These are phyloP conservation scores for Fissipunctia ypsillon DNA, from an alignment of 2,888 invertebrate genomes.

Conservation along the genomic window DNA sequence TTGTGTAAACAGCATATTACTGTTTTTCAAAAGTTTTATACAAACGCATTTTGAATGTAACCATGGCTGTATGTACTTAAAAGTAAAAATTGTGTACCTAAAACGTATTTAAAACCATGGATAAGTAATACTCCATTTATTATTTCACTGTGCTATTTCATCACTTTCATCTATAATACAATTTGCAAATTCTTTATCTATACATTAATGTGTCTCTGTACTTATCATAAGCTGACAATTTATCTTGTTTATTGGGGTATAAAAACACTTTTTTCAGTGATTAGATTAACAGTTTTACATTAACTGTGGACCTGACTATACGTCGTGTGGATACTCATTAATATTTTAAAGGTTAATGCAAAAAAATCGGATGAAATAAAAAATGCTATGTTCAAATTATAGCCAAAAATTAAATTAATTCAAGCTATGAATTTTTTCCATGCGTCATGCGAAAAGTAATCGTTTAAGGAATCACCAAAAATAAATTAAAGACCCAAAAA, in stretches of 20 bases:
- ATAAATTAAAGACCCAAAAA: slow-evolving; percentile 81
- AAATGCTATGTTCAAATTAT: neutral
- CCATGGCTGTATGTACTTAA: neutral
- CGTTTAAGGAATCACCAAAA: slow-evolving; percentile 72
- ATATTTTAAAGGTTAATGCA: neutral
- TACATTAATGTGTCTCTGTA: no score
- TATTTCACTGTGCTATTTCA: no score
- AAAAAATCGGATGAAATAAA: neutral
- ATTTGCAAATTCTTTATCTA: neutral
- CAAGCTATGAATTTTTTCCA: slow-evolving; percentile 39
- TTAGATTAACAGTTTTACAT: neutral
- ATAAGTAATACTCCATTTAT: no score
- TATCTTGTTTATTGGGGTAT: slow-evolving; percentile 38
- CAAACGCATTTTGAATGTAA: no score
- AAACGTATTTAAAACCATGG: neutral
- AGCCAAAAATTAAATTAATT: slow-evolving; percentile 1
- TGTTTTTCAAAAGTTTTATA: neutral
- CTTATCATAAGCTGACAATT: slow-evolving; percentile 1
- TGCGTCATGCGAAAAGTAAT: slow-evolving; percentile 49
- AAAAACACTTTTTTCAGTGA: neutral
- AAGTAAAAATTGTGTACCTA: neutral
- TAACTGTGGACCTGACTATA: neutral
- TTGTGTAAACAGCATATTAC: slow-evolving; percentile 19
- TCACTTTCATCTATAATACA: slow-evolving; percentile 2
- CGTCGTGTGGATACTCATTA: neutral